Conservation (phyloP, 2,888 invertebrate species). For the Ptilodon capucinus region DNA sequence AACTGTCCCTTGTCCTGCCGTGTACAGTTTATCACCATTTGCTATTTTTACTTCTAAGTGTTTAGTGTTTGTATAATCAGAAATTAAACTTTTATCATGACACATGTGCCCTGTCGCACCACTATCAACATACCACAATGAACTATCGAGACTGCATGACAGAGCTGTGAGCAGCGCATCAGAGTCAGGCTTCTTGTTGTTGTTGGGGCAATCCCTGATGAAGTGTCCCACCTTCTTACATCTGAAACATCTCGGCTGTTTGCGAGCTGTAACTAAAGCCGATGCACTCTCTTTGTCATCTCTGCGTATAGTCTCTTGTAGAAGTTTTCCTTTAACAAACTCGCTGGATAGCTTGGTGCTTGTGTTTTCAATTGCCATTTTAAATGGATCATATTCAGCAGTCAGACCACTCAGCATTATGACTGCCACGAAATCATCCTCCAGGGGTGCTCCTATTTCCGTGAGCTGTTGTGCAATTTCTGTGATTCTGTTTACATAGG, state of each 20-base stretch:
- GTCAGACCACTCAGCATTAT: slow-evolving; percentile 1
- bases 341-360: background rate
- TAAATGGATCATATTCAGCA: slow-evolving; percentile 1
- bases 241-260: slow-evolving; percentile 1
- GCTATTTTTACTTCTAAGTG: slow-evolving; percentile 1
- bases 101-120: slow-evolving; percentile 9
- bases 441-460: background rate
- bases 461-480: background rate
- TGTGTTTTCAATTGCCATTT: slow-evolving; percentile 2
- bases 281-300: background rate
- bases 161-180: slow-evolving; percentile 1
- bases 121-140: slow-evolving; percentile 6
- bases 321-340: background rate
- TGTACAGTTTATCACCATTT: slow-evolving; percentile 2
- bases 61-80: background rate
- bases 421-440: background rate
- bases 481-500: background rate
- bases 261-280: background rate
- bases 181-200: background rate
- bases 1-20: slow-evolving; percentile 4
- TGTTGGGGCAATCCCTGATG: slow-evolving; percentile 1
- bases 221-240: slow-evolving; percentile 5
- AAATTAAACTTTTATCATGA: background rate
- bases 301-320: background rate
- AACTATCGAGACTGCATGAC: background rate